Conservation (phyloP, 2,113 vertebrate genomes). For the Eurypyga helias region DNA sequence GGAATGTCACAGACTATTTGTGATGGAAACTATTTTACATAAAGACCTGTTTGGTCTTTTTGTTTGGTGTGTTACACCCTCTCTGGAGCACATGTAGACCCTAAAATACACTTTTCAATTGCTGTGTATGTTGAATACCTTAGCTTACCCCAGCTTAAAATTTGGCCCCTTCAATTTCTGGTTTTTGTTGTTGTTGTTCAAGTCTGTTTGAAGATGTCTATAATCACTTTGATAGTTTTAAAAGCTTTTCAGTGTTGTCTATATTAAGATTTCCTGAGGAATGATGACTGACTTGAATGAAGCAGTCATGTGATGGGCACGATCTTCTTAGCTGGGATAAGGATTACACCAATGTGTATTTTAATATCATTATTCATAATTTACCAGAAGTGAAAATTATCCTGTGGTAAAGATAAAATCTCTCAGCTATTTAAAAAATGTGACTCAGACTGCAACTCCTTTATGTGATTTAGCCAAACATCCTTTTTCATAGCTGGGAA, state of each 20-base stretch:
- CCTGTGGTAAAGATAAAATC: slow-evolving; percentile 8
- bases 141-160: not conserved
- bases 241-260: not conserved
- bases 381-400: slow-evolving; percentile 30
- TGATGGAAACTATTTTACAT: not conserved
- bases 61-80: not conserved
- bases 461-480: not conserved
- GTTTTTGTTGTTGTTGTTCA: not conserved
- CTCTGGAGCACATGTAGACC: not conserved
- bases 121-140: not conserved
- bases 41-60: not conserved
- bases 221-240: not conserved
- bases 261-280: not conserved
- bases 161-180: not conserved
- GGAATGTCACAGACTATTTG: not conserved
- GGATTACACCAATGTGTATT: slow-evolving; percentile 5
- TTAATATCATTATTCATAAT: slow-evolving; percentile 40
- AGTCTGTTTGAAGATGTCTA: not conserved
- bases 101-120: not conserved
- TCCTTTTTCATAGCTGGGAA: slow-evolving; percentile 2
- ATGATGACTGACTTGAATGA: not conserved
- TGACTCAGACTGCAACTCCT: not conserved
- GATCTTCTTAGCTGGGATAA: not conserved
- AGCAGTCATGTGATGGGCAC: not conserved
- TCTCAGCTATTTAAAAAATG: slow-evolving; percentile 46